Conservation (phyloP, 2,888 invertebrate genomes). For the Zaprionus bogoriensis region DNA sequence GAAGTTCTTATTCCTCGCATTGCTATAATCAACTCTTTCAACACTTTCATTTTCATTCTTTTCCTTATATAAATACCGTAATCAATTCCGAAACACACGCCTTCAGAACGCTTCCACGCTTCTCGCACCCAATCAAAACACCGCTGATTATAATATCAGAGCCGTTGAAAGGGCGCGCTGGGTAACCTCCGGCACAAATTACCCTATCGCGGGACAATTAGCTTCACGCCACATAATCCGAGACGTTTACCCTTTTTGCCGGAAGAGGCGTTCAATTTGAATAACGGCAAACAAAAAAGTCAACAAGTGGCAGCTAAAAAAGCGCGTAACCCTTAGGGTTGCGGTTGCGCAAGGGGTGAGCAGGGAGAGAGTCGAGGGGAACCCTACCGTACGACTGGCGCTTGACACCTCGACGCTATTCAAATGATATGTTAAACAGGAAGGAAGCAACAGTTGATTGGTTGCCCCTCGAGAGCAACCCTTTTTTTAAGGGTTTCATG, state of each 20-base stretch:
- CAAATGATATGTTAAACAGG: conserved; percentile 74
- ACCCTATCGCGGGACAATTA: conserved; percentile 55
- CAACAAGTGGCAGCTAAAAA: conserved; percentile 60
- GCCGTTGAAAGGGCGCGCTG: background rate
- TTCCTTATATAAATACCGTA: background rate
- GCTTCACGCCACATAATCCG: conserved; percentile 55
- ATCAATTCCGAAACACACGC: background rate
- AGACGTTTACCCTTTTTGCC: conserved; percentile 5
- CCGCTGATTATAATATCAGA: conserved; percentile 44
- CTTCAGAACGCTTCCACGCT: background rate
- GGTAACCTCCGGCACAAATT: conserved; percentile 27
- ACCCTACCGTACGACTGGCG: background rate
- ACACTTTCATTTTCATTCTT: no score
- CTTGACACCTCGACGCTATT: conserved; percentile 69
- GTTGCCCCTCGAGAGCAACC: conserved; percentile 37
- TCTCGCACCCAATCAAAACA: conserved; percentile 22
- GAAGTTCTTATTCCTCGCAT: background rate
- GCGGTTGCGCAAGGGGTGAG: conserved; percentile 2
- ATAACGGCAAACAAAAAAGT: conserved; percentile 41
- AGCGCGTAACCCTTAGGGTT: conserved; percentile 41
- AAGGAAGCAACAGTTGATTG: conserved; percentile 62
- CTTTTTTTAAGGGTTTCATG: conserved; percentile 41
- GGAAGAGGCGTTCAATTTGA: conserved; percentile 64
- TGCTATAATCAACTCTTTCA: background rate
- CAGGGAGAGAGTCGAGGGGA: conserved; percentile 10